Evolutionary conservation across 2,797 vertebrate species (phyloP).

Genomic region (Sebastes minor): DNA sequence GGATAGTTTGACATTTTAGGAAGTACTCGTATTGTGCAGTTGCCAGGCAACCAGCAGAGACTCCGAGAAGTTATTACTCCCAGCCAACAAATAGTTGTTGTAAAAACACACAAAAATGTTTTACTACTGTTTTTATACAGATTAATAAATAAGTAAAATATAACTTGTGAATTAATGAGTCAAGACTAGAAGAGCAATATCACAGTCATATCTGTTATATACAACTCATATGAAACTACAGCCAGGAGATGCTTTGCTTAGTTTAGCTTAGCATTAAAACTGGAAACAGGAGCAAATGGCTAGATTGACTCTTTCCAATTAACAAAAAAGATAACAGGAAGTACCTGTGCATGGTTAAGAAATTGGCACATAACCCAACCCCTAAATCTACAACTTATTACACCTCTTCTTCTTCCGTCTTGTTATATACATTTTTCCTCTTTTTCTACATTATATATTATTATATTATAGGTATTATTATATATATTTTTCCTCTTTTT

Average conservation of each 20-base stretch:
- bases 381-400: background rate
- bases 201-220: too few species aligned
- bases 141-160: background rate
- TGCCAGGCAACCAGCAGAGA: slow-evolving; percentile 31
- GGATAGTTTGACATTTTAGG: background rate
- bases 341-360: background rate
- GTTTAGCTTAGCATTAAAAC: background rate
- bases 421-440: too few species aligned
- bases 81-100: background rate
- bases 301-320: background rate
- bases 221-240: too few species aligned
- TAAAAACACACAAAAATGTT: too few species aligned
- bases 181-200: background rate
- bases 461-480: too few species aligned
- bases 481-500: too few species aligned
- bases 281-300: background rate
- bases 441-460: too few species aligned
- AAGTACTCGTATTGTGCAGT: slow-evolving; percentile 5
- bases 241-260: background rate
- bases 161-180: background rate
- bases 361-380: background rate
- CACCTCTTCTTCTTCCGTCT: background rate
- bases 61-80: background rate
- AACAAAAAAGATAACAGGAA: background rate
- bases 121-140: background rate